A percentile compares a stretch with the other conserved stretches of the same genome.
phyloP scores from a whole-genome alignment of 2,888 invertebrate genomes.

The Leptinotarsa rubiginosa region DNA sequence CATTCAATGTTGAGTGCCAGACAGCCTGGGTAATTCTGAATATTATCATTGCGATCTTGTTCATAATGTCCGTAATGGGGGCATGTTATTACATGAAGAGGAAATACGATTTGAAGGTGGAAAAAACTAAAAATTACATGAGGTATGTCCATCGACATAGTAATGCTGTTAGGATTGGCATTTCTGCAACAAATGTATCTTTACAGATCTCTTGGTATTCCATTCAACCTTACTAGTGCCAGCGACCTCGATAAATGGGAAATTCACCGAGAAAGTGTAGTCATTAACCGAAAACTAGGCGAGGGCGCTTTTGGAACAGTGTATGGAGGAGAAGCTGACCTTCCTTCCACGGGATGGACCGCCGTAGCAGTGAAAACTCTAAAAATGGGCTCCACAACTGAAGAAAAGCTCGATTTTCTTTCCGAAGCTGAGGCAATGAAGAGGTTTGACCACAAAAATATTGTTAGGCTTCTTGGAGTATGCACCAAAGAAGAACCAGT shows the following conservation, averaged over 20 bases:
- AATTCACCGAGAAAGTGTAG: conserved; percentile 84
- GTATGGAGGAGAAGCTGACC: conserved; percentile 88
- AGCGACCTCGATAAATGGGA: conserved; percentile 86
- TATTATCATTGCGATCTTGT: conserved; percentile 70
- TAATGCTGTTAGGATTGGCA: background rate
- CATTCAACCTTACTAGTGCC: conserved; percentile 65
- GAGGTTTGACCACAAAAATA: conserved; percentile 89
- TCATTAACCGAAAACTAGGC: conserved; percentile 86
- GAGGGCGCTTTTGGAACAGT: conserved; percentile 95
- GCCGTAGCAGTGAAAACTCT: conserved; percentile 91
- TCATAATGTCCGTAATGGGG: conserved; percentile 69
- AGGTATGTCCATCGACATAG: conserved; percentile 64
- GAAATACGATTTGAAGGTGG: conserved; percentile 77
- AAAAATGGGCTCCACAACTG: conserved; percentile 83
- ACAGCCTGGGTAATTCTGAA: conserved; percentile 77
- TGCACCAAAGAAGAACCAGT: conserved; percentile 89
- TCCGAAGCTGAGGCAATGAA: conserved; percentile 96
- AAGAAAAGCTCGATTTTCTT: conserved; percentile 90
- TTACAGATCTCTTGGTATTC: conserved; percentile 70
- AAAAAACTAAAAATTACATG: conserved; percentile 76
- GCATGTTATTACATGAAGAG: conserved; percentile 73
- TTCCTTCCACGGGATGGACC: conserved; percentile 79
- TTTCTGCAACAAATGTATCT: background rate
- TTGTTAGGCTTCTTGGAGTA: conserved; percentile 84
- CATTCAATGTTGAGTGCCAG: conserved; percentile 79